These are phyloP conservation scores for Mormyrops boulengeri DNA, from an alignment of 2,797 vertebrate genomes.

Conservation along the genomic window DNA sequence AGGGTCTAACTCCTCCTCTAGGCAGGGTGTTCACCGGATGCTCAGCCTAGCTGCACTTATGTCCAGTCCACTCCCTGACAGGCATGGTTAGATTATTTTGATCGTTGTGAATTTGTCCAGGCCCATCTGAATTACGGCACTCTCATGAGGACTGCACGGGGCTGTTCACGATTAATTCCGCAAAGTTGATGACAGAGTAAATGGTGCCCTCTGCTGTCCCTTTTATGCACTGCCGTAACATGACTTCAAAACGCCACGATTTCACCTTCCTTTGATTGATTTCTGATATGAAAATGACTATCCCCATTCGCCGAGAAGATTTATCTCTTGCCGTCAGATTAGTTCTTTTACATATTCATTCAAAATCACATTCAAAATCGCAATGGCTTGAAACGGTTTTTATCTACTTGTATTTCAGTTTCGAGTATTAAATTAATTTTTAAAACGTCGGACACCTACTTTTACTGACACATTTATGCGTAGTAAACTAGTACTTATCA, in stretches of 20 bases:
- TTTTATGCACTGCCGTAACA: not conserved
- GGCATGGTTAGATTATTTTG: not conserved
- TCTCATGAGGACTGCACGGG: not conserved
- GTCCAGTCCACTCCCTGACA: not conserved
- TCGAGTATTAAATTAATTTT: not conserved
- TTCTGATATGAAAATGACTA: not conserved
- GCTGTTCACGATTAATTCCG: not conserved
- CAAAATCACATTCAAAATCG: not conserved
- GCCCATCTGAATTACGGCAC: not conserved
- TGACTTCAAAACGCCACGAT: not conserved
- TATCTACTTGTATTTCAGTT: not conserved
- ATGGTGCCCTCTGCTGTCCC: not conserved
- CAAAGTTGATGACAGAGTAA: not conserved
- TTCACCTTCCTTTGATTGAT: not conserved
- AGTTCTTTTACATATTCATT: not conserved
- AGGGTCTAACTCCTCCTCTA: too few species aligned
- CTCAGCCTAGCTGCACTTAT: too few species aligned
- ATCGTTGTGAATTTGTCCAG: not conserved
- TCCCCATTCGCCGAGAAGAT: not conserved
- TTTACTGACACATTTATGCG: not conserved
- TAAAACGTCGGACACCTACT: not conserved
- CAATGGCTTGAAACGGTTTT: not conserved
- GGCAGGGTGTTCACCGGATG: too few species aligned
- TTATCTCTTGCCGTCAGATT: not conserved
- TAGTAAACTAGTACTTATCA: not conserved